These are phyloP conservation scores for Stichodactyla helianthus DNA, from an alignment of 64 coral and sea anemone species.

Conservation along the genomic window DNA sequence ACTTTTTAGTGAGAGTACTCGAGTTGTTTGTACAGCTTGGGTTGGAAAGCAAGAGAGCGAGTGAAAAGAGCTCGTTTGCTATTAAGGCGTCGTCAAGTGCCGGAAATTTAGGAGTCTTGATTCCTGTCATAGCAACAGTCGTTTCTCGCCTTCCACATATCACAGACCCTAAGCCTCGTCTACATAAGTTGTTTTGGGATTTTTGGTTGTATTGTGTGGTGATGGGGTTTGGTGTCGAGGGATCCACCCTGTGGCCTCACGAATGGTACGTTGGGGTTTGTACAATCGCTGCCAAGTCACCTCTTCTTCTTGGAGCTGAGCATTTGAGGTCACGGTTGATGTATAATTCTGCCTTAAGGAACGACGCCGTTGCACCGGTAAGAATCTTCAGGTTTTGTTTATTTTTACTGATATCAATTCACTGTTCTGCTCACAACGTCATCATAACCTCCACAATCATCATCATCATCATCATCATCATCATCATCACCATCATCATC, in stretches of 20 bases:
- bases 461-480: not conserved
- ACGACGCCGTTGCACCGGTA: constrained; percentile 87
- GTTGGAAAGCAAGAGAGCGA: constrained; percentile 85
- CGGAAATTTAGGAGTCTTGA: constrained; percentile 92
- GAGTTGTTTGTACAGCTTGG: constrained; percentile 98
- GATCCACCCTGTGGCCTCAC: constrained; percentile 72
- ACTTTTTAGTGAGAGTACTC: constrained; percentile 82
- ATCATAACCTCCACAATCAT: not conserved
- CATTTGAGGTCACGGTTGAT: constrained; percentile 86
- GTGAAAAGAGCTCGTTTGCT: constrained; percentile 67
- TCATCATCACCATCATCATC: too few relatives aligned
- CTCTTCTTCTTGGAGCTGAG: constrained; percentile 80
- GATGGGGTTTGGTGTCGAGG: constrained; percentile 92
- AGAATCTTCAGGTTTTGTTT: not conserved
- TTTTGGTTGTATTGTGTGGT: constrained; percentile 98
- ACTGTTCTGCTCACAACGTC: too few relatives aligned
- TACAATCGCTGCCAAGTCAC: constrained; percentile 75
- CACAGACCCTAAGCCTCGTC: constrained; percentile 80
- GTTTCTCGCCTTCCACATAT: constrained; percentile 73
- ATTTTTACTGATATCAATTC: too few relatives aligned
- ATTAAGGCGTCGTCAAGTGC: constrained; percentile 96
- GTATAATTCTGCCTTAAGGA: constrained; percentile 90
- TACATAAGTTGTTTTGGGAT: constrained; percentile 90
- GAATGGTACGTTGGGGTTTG: constrained; percentile 95
- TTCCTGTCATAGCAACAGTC: constrained; percentile 84